Evolutionary conservation across 2,797 vertebrate species (phyloP).

Genomic region (Micromesistius poutassou): DNA sequence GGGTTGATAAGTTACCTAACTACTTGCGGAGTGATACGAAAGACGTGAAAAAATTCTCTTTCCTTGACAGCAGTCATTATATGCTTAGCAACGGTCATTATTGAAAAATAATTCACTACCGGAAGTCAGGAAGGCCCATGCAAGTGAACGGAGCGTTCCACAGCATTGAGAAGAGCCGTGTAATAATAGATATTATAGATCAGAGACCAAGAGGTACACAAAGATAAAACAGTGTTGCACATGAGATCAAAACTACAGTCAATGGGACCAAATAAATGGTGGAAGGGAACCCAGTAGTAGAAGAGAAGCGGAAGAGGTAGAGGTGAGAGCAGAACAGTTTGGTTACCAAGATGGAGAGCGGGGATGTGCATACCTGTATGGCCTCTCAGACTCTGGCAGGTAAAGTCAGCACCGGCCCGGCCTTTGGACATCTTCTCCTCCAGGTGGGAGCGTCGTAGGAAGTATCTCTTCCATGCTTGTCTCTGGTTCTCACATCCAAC

Average conservation of each 20-base stretch:
- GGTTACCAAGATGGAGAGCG: neutral
- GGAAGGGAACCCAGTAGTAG: too few relatives aligned
- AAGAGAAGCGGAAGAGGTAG: neutral
- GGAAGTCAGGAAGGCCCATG: too few relatives aligned
- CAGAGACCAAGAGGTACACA: neutral
- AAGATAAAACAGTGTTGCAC: neutral
- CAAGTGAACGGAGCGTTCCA: too few relatives aligned
- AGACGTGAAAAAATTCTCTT: too few relatives aligned
- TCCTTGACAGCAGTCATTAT: too few relatives aligned
- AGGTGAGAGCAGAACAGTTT: neutral
- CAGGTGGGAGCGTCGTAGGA: slow-evolving; percentile 66
- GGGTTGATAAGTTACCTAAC: too few relatives aligned
- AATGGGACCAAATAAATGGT: too few relatives aligned
- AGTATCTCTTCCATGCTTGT: slow-evolving; percentile 78
- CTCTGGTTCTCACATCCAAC: slow-evolving; percentile 39
- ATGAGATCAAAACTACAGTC: too few relatives aligned
- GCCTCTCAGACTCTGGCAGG: slow-evolving; percentile 74
- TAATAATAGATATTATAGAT: neutral
- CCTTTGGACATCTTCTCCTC: slow-evolving; percentile 76
- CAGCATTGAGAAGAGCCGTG: too few relatives aligned
- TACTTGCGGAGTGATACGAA: too few relatives aligned
- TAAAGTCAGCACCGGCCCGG: slow-evolving; percentile 67
- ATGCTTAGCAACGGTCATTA: too few relatives aligned
- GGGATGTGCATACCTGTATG: slow-evolving; percentile 62
- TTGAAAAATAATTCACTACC: too few relatives aligned